Base-by-base conservation (phyloP, 2,113 vertebrate species). In the Atractosteus spatula region DNA sequence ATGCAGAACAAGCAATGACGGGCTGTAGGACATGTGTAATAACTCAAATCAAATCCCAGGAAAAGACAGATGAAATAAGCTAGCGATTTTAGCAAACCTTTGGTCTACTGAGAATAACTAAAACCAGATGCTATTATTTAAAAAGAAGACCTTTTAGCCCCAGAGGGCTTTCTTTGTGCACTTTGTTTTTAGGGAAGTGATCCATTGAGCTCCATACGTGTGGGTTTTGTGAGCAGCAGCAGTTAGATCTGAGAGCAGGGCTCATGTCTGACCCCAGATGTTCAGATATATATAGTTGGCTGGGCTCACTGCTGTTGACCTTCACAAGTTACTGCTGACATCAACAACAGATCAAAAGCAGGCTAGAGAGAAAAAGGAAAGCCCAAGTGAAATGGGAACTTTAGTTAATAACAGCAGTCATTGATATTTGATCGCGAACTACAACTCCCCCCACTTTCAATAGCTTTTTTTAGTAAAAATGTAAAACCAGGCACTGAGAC, bases 271-370 rank as follows among this genome's bases (percentile, higher is more conserved):
- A 75, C 68, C 69, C 54, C 55, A 3, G 62, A 29, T 51, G 47
- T 7, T 51, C 71, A 69, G 55, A 42, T 16, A 8, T 43, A 42
- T 14, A n/a, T 17, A 71, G 54, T 6, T 16, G 80, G 65, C 66
- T 41, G 71, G 65, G 44, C 68, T 55, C 69, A 55, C 13, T 74
- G 55, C 65, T 42, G 11, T 43, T 69, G 71, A 77, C 78, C 78
- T 74, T 72, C 57, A 51, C 55, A 44, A 44, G 71, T 74, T 57
- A 77, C 67, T 67, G 47, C 65, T 76, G 75, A 80, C 78, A 71
- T 73, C 62, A 12, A 45, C 66, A 55, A 45, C 41, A 74, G 72
- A 81, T 77, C 66, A 80, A 77, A 84, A 73, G 47, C 14, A 17
- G 29, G 29, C 72, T 69, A 41, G 6, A 47, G 17, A 29, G 59